Base-by-base conservation (phyloP, 2,113 vertebrate species). In the Osmerus eperlanus region DNA sequence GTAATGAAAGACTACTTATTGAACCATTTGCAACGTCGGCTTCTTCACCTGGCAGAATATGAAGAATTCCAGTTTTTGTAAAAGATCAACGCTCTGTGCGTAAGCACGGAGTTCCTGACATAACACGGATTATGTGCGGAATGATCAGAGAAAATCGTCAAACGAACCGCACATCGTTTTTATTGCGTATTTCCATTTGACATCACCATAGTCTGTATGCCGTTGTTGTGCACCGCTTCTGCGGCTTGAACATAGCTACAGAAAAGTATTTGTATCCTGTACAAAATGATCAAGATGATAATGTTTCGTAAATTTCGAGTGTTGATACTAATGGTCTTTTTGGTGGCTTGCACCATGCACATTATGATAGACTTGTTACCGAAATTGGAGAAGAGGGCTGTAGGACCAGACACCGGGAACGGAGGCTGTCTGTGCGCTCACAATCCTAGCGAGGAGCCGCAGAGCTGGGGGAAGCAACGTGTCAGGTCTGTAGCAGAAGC, bases 301-400 rank as follows among this genome's bases (percentile, higher is more conserved):
- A 89, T 97, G 73, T 91, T 96, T 78, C 94, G 97, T 80, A 93
- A 94, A 87, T 98, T 98, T 90, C 94, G 96, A 29, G 92, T 96
- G 77, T 79, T 99, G 74, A 94, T 98, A 81, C 91, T 97, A 63
- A 92, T 93, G 92, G 95, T 95, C 72, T 95, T 99, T 78, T 89
- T 99, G 32, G 83, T 95, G 47, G 96, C 96, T 3, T 97, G 97
- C 89, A 95, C 95, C 13, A 91, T 98, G 94, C 96, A 98, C 90
- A 95, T 98, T 61, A 92, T 94, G 91, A 94, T 98, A 59, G 96
- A 98, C 90, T 85, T 98, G 86, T 84, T 98, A 74, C 96, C 96
- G 1, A 93, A 92, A 84, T 93, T 98, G 91, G 95, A 97, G 88
- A 81, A 89, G 61, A 96, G 93, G 1, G 85, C 92, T 2, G 67